Evolutionary conservation across 2,113 vertebrate genomes (phyloP).

Genomic region (Eublepharis macularius): DNA sequence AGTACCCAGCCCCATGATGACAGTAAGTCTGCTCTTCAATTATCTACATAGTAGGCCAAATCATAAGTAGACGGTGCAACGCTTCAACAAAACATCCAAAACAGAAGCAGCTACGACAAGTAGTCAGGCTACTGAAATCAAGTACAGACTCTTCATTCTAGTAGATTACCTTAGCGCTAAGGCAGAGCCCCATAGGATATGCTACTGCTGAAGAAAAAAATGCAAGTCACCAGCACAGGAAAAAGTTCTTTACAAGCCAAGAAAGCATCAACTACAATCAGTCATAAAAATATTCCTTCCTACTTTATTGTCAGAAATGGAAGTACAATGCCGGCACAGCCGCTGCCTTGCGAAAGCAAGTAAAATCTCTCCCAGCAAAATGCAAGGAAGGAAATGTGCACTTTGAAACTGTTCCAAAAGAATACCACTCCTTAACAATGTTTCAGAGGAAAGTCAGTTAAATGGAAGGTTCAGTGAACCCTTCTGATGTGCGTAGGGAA

Average conservation of each 20-base stretch:
- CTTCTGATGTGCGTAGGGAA: background rate
- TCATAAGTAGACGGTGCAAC: constrained; percentile 29
- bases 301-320: background rate
- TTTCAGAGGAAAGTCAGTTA: constrained; percentile 15
- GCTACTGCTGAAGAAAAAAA: background rate
- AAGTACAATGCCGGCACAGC: constrained; percentile 35
- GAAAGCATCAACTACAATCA: background rate
- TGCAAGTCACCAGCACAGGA: background rate
- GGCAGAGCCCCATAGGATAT: background rate
- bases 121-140: constrained; percentile 37
- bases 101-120: background rate
- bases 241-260: background rate
- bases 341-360: constrained; percentile 4
- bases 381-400: constrained; percentile 58
- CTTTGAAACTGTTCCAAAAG: constrained; percentile 41
- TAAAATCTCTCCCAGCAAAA: constrained; percentile 38
- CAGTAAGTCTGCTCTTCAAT: constrained; percentile 49
- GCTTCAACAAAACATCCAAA: constrained; percentile 14
- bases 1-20: background rate
- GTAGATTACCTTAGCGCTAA: background rate
- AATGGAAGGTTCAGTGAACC: background rate
- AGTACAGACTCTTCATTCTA: background rate
- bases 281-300: background rate
- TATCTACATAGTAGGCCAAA: constrained; percentile 20
- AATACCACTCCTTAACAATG: background rate